Percentiles rank a stretch among this genome's conserved stretches.
Evolutionary conservation across 2,113 vertebrate genomes (phyloP).

Genomic region (Catagonus wagneri): DNA sequence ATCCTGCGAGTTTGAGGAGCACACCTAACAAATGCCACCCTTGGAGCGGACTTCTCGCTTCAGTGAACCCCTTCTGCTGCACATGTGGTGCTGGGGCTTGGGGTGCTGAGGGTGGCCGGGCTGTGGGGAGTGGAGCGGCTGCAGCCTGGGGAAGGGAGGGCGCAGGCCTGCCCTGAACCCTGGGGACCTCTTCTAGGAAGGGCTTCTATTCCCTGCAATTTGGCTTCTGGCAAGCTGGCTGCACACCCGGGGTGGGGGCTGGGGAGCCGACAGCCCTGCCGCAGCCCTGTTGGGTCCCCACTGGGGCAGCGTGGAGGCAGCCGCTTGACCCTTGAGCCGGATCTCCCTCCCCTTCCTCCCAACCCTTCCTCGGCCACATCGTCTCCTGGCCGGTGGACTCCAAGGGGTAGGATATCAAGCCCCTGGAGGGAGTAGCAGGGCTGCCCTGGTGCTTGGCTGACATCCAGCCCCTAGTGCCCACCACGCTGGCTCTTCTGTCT

Average conservation of each 20-base stretch:
- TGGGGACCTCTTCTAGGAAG: neutral
- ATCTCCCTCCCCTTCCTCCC: neutral
- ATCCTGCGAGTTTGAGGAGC: neutral
- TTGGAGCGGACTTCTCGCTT: neutral
- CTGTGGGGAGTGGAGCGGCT: neutral
- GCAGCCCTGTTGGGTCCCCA: too few species aligned
- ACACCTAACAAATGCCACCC: rapidly evolving
- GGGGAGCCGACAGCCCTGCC: neutral
- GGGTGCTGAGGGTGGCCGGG: neutral
- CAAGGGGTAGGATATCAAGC: neutral
- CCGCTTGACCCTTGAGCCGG: too few species aligned
- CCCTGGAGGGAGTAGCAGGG: neutral
- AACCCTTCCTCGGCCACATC: neutral
- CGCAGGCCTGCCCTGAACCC: too few species aligned
- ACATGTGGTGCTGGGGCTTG: neutral
- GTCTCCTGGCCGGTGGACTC: neutral
- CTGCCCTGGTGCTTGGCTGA: neutral
- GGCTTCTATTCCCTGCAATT: neutral
- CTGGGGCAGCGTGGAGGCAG: neutral
- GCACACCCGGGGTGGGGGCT: neutral
- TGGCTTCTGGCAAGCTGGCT: neutral
- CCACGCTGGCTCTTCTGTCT: neutral
- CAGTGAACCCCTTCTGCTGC: neutral
- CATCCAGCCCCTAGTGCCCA: neutral
- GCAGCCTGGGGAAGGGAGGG: neutral